phyloP scores from a whole-genome alignment of 2,797 vertebrate genomes.

The Sebastes steindachneri region DNA sequence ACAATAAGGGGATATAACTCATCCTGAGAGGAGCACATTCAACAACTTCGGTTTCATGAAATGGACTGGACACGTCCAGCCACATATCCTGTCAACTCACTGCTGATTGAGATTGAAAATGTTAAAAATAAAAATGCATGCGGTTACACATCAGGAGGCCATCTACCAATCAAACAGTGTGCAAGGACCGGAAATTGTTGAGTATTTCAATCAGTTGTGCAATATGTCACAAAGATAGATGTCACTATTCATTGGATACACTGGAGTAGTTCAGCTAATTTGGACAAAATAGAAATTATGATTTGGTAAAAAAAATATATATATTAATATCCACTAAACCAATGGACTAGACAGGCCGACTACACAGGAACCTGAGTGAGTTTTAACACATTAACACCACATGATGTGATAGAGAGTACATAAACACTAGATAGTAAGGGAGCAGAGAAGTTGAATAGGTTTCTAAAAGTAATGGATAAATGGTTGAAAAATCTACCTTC shows the following conservation, averaged over 20 bases:
- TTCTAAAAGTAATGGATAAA: not conserved
- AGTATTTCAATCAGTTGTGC: not conserved
- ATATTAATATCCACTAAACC: not conserved
- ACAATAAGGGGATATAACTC: not conserved
- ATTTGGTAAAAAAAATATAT: not conserved
- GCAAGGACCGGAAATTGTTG: not conserved
- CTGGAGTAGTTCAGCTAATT: not conserved
- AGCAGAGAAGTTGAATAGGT: not conserved
- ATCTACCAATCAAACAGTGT: not conserved
- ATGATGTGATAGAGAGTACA: not conserved
- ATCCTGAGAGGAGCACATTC: not conserved
- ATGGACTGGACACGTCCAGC: not conserved
- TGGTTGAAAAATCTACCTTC: not conserved
- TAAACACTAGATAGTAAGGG: not conserved
- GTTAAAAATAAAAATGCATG: not conserved
- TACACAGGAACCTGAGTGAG: not conserved
- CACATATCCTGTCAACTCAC: not conserved
- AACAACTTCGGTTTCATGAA: not conserved
- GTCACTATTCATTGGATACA: not conserved
- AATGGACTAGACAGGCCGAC: not conserved
- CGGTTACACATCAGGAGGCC: not conserved
- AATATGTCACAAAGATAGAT: not conserved
- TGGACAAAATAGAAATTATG: not conserved
- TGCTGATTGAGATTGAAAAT: not conserved
- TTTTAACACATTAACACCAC: not conserved